Percentiles rank a stretch among this genome's conserved stretches.
Conservation (phyloP, 2,888 invertebrate genomes). For the Cotesia congregata region DNA sequence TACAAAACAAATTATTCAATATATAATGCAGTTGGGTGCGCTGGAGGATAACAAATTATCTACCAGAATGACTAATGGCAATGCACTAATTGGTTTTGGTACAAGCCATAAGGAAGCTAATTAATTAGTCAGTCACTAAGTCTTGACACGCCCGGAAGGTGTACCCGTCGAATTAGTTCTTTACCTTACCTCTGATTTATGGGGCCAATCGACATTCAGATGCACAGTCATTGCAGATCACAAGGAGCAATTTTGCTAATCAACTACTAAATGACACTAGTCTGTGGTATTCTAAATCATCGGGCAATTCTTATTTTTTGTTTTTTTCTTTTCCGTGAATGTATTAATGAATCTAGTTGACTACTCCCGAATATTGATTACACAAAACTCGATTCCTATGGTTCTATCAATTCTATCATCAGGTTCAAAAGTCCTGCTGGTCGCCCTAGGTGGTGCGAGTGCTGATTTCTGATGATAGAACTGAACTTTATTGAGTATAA, state of each 20-base stretch:
- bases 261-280: neutral
- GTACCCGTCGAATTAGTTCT: constrained; percentile 45
- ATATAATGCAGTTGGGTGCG: neutral
- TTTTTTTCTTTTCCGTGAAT: no score
- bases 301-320: no score
- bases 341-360: no score
- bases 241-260: neutral
- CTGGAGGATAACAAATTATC: neutral
- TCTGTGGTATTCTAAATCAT: no score
- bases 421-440: constrained; percentile 50
- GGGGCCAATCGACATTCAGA: neutral
- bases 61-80: constrained; percentile 53
- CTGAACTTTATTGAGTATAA: constrained; percentile 44
- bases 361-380: no score
- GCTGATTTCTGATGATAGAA: constrained; percentile 50
- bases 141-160: constrained; percentile 36
- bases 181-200: constrained; percentile 34
- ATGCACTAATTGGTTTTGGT: constrained; percentile 51
- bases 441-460: constrained; percentile 50
- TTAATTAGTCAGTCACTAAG: constrained; percentile 60
- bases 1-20: no score
- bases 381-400: no score
- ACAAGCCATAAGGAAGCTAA: constrained; percentile 46
- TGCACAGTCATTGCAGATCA: neutral
- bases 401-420: no score